A percentile compares a stretch with the other conserved stretches of the same genome.
These are phyloP conservation scores for Lates calcarifer DNA, from an alignment of 2,113 vertebrate genomes.

Conservation along the genomic window DNA sequence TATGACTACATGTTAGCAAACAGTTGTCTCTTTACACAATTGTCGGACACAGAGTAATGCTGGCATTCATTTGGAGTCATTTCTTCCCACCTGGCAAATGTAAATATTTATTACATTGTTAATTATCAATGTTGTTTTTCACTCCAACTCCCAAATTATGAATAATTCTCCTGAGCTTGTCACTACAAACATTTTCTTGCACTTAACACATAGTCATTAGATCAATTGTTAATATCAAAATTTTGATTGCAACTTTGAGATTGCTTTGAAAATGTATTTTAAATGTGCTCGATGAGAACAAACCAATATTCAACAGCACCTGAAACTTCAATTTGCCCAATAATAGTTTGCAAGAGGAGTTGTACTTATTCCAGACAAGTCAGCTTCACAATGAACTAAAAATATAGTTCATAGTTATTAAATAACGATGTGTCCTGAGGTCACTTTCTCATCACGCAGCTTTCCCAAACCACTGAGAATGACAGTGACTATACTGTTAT, in stretches of 20 bases:
- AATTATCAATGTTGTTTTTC: no score
- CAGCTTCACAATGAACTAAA: background rate
- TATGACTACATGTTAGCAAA: no score
- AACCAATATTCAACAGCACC: background rate
- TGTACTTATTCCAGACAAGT: slow-evolving; percentile 2
- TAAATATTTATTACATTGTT: no score
- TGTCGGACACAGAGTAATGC: no score
- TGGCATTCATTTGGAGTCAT: no score
- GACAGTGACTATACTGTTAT: slow-evolving; percentile 16
- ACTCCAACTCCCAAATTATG: no score
- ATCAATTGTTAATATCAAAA: no score
- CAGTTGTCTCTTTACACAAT: no score
- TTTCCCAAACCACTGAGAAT: slow-evolving; percentile 18
- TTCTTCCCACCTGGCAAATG: no score
- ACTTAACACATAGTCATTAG: no score
- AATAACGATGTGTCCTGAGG: slow-evolving; percentile 21
- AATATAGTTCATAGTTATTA: slow-evolving; percentile 34
- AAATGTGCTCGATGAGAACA: background rate
- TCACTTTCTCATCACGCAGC: slow-evolving; percentile 30
- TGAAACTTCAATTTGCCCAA: background rate
- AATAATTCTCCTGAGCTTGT: no score
- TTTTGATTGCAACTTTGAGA: background rate
- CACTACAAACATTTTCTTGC: no score
- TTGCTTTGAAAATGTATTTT: background rate
- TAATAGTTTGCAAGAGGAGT: background rate